phyloP scores from a whole-genome alignment of 2,113 vertebrate genomes.

The Sebastes fasciatus region DNA sequence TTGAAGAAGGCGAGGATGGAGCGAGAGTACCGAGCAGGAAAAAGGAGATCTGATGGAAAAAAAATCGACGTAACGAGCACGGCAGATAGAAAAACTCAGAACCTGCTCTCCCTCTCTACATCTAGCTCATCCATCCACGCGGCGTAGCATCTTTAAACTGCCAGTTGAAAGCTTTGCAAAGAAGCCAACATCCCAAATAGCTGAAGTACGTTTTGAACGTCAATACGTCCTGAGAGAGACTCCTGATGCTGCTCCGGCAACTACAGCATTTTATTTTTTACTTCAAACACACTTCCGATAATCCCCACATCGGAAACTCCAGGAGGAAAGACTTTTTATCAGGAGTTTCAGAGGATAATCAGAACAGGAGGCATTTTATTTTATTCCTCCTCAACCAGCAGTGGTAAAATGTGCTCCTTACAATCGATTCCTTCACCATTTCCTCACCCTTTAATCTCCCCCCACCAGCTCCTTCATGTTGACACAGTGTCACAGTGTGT shows the following conservation, averaged over 20 bases:
- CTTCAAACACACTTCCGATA: slow-evolving; percentile 37
- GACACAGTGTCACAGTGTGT: slow-evolving; percentile 24
- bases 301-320: slow-evolving; percentile 9
- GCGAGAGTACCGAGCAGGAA: neutral
- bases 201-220: slow-evolving; percentile 29
- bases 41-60: slow-evolving; percentile 20
- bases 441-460: slow-evolving; percentile 44
- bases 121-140: neutral
- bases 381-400: slow-evolving; percentile 3
- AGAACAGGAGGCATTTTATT: neutral
- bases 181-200: slow-evolving; percentile 6
- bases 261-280: slow-evolving; percentile 10
- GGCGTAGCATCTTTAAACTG: slow-evolving; percentile 17
- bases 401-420: slow-evolving; percentile 30
- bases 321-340: slow-evolving; percentile 21
- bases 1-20: neutral
- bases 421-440: slow-evolving; percentile 12
- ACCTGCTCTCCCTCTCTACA: neutral
- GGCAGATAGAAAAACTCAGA: neutral
- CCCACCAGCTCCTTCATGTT: slow-evolving; percentile 6
- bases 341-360: slow-evolving; percentile 16
- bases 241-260: slow-evolving; percentile 8
- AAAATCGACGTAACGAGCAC: neutral
- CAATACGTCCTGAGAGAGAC: slow-evolving; percentile 25
- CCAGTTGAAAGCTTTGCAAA: slow-evolving; percentile 10